A percentile compares a stretch with the other conserved stretches of the same genome.
phyloP scores from a whole-genome alignment of 1,140 invertebrate genomes.

The Ceratina japonica region DNA sequence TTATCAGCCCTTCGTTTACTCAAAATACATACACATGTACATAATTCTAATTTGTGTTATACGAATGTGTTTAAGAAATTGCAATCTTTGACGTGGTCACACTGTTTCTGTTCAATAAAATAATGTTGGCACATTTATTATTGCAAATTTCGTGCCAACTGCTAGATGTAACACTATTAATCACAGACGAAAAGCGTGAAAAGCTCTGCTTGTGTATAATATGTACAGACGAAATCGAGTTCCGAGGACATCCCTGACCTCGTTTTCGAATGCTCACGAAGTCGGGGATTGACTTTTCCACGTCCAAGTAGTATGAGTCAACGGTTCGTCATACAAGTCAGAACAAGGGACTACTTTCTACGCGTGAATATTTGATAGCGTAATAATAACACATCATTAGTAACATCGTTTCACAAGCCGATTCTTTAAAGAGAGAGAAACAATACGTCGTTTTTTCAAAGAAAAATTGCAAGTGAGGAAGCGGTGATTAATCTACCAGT shows the following conservation, averaged over 20 bases:
- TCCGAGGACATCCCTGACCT: slow-evolving; percentile 27
- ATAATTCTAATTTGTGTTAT: no score
- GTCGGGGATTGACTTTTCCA: slow-evolving; percentile 9
- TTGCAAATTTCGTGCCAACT: no score
- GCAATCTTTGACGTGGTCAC: no score
- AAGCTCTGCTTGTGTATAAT: not conserved
- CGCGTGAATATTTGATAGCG: slow-evolving; percentile 9
- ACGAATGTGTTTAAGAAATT: no score
- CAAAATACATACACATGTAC: no score
- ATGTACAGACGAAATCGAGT: not conserved
- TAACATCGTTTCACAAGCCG: not conserved
- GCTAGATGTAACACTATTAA: not conserved
- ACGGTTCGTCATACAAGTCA: slow-evolving; percentile 12
- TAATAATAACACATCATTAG: not conserved
- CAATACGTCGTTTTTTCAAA: not conserved
- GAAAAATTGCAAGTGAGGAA: not conserved
- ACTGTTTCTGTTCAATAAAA: no score
- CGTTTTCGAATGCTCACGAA: not conserved
- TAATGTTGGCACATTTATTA: no score
- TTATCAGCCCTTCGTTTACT: not conserved
- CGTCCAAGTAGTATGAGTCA: slow-evolving; percentile 39
- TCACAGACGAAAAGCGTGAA: not conserved
- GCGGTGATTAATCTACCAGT: not conserved
- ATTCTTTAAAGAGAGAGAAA: not conserved
- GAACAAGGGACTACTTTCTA: not conserved